Conservation (phyloP, 2,888 invertebrate species). For the Pycnomerus fuliginosus region DNA sequence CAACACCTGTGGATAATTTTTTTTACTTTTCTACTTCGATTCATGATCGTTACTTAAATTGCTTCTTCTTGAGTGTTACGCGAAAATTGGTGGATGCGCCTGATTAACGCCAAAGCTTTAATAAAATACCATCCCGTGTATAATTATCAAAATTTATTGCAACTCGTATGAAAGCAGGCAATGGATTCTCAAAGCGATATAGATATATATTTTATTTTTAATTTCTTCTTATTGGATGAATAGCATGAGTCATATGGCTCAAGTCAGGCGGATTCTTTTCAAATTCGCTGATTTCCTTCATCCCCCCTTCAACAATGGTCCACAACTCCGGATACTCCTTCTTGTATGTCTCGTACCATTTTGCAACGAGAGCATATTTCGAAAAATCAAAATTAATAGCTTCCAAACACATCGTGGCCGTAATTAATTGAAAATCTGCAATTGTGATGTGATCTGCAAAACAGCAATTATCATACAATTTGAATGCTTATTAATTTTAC, state of each 20-base stretch:
- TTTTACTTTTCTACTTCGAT: too few species aligned
- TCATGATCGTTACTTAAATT: too few species aligned
- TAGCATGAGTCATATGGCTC: conserved; percentile 68
- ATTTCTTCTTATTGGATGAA: conserved; percentile 66
- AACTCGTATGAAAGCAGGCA: too few species aligned
- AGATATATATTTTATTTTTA: too few species aligned
- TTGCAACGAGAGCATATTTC: conserved; percentile 58
- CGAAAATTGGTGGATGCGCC: too few species aligned
- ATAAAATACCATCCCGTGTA: too few species aligned
- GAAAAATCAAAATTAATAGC: conserved; percentile 67
- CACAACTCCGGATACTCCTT: conserved; percentile 66
- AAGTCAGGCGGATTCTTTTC: conserved; percentile 73
- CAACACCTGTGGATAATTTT: too few species aligned
- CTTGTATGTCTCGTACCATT: conserved; percentile 74
- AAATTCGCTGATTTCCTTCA: conserved; percentile 68
- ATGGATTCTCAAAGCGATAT: too few species aligned
- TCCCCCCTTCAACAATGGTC: conserved; percentile 67
- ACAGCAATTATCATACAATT: conserved; percentile 1
- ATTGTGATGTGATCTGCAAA: conserved; percentile 65
- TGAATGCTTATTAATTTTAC: conserved; percentile 38
- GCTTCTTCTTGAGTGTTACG: too few species aligned
- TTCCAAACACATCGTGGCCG: conserved; percentile 72
- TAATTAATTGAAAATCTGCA: conserved; percentile 71
- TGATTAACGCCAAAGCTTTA: too few species aligned
- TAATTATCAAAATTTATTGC: too few species aligned